Evolutionary conservation across 2,797 vertebrate species (phyloP), one percentile per base, ranked within the genome.

Genomic region (Mastacembelus armatus): DNA sequence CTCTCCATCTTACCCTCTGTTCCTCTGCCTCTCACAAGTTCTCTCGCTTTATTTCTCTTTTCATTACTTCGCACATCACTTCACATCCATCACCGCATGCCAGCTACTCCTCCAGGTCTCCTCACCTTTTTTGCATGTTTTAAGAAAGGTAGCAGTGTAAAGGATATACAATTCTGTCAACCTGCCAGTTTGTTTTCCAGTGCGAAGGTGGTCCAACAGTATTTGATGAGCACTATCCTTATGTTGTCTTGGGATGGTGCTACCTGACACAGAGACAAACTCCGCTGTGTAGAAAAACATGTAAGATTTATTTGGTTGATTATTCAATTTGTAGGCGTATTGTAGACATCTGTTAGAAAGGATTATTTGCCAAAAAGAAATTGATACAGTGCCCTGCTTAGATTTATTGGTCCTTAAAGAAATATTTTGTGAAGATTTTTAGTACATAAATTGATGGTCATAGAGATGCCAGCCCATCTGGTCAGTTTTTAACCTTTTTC

Each of bases 401-500:
- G 22, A 7, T 56, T 45, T 7, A 44, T 29, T 7, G 50, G 10
- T 35, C 18, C 5, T 24, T 39, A 51, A 35, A 36, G 5, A 47
- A 18, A 33, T 40, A 9, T 50, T 58, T 38, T 47, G 5, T 36
- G 14, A 47, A 54, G 32, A 45, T 59, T 42, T 39, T 30, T 27
- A 27, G 15, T 26, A 32, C 16, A 52, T 38, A 21, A 56, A 47
- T 24, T 43, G 45, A 64, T 14, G 1, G 9, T 18, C 2, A 0
- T 47, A 79, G 47, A 33, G 36, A 39, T 56, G 55, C 42, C 35
- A 39, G 64, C 19, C 66, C 71, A 69, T 74, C 59, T 77, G 67
- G 59, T 77, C 66, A 54, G 16, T 50, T 59, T 27, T 33, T 51
- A 60, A 72, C 49, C 43, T 74, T 55, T 65, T 16, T 22, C 54